Evolutionary conservation across 1,140 invertebrate species (phyloP), one percentile per base, ranked within the genome.

Genomic region (Apis laboriosa): DNA sequence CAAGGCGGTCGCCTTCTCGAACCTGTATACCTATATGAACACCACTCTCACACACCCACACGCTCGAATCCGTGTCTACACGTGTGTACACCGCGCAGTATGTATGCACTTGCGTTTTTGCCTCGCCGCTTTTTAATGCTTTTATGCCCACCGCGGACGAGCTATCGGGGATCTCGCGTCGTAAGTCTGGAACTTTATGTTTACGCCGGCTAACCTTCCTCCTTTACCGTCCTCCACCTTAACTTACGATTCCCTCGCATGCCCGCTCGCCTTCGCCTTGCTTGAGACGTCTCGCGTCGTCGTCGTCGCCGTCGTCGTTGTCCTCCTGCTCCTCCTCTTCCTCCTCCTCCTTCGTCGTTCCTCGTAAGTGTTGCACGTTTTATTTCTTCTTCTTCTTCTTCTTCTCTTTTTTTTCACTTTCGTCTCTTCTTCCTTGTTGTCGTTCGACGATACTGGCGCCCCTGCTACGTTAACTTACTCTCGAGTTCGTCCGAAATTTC

Each of bases 171-270:
- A 94, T 94, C 94, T 94, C 90, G 92, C 92, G 93, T 93, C 94
- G 94, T 94, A 94, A 94, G 94, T 94, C 93, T 94, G 93, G 92
- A 94, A 94, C 94, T 94, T 94, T 94, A 94, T 94, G 93, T 94
- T 92, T 91, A 90, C 90, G 90, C 92, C 88, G 89, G 92, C 91
- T 92, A 92, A 92, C 90, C 92, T 91, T 90, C 89, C 84, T 85
- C 86, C 76, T 84, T 85, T 81, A 83, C 80, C 90, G 85, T 88
- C 89, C 87, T 43, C 34, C 91, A 91, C 90, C 93, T 91, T 94
- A 94, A 94, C 93, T 94, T 94, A 94, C 93, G 92, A 93, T 94
- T 92, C 90, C 89, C 90, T 92, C 91, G 90, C 89, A 93, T 91
- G 89, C 90, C 75, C 82, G 89, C 85, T 86, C 85, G 87, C 78